Base-by-base conservation (phyloP, 2,797 vertebrate genomes). In the Cygnus olor region DNA sequence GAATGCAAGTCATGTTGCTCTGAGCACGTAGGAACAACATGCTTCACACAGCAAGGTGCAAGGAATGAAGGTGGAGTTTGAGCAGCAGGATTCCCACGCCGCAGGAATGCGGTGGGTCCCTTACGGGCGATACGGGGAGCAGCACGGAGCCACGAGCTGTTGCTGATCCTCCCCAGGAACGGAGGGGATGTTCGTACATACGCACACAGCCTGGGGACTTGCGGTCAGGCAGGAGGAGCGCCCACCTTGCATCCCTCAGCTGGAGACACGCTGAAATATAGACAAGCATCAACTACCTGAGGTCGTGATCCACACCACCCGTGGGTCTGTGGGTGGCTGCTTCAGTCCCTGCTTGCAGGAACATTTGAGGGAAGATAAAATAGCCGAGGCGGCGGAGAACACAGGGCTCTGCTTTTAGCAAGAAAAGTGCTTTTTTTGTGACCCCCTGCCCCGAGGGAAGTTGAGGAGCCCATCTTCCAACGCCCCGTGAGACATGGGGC, bases 131-230 rank as follows among this genome's bases (percentile, higher is more conserved):
- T 2, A 28, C 20, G 24, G 9, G 32, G 54, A 38, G 10, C 51
- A 58, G 27, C 42, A 49, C 6, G 42, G 72, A 77, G 49, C 24
- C 34, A 4, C 1, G 4, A 78, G 68, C 44, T 63, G 38, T 27
- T 56, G 15, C 3, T 0, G 32, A 34, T 38, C 34, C 32, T 64
- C 64, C 63, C 57, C 81, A 47, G 56, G 14, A 61, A 24, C 0
- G 0, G 16, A 6, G 13, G 5, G 4, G 22, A 80, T 6, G 45
- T 47, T 64, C 27, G 17, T 1, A 7, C 0, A 5, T 4, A n/a
- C 51, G 28, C 51, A 53, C 27, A 53, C 51, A 49, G 47, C 7
- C 2, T 9, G 8, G 18, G 2, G 51, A 24, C 30, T 7, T 30
- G n/a, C 15, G 58, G 44, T 54, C 45, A 40, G 10, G 30, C 10